Evolutionary conservation across 2,797 vertebrate genomes (phyloP).

Genomic region (Phylloscopus collybita): DNA sequence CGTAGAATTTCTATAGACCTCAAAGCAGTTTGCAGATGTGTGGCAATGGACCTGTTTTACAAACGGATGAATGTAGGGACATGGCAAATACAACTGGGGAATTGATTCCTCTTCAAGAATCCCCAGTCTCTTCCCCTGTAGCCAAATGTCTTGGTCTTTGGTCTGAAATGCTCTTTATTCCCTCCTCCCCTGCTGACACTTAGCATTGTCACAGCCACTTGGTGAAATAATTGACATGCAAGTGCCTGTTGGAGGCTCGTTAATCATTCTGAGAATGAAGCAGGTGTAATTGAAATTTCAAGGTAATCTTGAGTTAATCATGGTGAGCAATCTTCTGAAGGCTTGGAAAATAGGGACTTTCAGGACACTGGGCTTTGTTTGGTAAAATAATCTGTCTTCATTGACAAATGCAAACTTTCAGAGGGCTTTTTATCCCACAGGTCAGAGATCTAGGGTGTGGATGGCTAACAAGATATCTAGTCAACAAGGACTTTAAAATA

Average conservation of each 20-base stretch:
- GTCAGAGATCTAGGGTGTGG: neutral
- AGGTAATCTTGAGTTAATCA: conserved; percentile 53
- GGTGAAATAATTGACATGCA: conserved; percentile 40
- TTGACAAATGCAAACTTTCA: conserved; percentile 14
- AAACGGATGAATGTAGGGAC: neutral
- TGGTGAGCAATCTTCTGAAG: conserved; percentile 39
- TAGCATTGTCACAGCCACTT: neutral
- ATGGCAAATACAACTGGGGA: neutral
- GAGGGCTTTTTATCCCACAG: neutral
- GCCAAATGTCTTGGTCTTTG: neutral
- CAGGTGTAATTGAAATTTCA: conserved; percentile 65
- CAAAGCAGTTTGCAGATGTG: neutral
- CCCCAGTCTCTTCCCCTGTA: neutral
- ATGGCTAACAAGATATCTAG: conserved; percentile 9
- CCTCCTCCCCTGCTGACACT: neutral
- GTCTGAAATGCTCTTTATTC: neutral
- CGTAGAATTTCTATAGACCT: neutral
- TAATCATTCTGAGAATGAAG: conserved; percentile 55
- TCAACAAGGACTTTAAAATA: conserved; percentile 38
- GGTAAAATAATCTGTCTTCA: conserved; percentile 33
- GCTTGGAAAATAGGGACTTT: conserved; percentile 37
- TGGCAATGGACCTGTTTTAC: neutral
- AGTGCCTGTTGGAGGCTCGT: conserved; percentile 4
- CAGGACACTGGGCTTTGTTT: conserved; percentile 26
- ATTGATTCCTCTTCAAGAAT: neutral